Percentiles rank a stretch among this genome's conserved stretches.
phyloP scores from a whole-genome alignment of 2,797 vertebrate genomes.

The Helostoma temminkii region DNA sequence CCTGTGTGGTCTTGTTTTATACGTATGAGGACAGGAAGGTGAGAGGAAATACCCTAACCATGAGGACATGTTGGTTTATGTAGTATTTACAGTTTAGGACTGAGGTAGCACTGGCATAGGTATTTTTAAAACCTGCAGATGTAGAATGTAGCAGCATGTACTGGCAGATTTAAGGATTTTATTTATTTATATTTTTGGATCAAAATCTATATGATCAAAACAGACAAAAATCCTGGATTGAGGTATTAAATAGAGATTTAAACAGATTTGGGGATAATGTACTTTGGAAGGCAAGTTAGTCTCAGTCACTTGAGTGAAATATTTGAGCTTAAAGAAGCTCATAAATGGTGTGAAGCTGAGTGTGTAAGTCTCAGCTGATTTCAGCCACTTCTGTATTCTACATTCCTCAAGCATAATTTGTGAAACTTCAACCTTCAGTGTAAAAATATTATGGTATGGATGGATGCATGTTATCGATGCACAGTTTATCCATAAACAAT shows the following conservation, averaged over 20 bases:
- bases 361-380: no score
- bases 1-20: not conserved
- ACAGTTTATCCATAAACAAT: no score
- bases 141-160: not conserved
- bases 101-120: no score
- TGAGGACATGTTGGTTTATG: not conserved
- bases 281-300: not conserved
- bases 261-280: constrained; percentile 6
- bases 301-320: constrained; percentile 23
- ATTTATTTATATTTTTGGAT: no score
- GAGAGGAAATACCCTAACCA: constrained; percentile 3
- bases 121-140: not conserved
- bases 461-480: no score
- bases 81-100: not conserved
- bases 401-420: no score
- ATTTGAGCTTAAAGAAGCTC: not conserved
- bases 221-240: constrained; percentile 32
- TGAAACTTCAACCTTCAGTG: no score
- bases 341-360: not conserved
- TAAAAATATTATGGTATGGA: no score
- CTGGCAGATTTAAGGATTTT: constrained; percentile 29
- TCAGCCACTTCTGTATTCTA: no score
- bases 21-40: constrained; percentile 15
- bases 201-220: constrained; percentile 16
- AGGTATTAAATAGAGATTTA: constrained; percentile 35